phyloP scores from a whole-genome alignment of 2,888 invertebrate genomes.

The Troides aeacus region DNA sequence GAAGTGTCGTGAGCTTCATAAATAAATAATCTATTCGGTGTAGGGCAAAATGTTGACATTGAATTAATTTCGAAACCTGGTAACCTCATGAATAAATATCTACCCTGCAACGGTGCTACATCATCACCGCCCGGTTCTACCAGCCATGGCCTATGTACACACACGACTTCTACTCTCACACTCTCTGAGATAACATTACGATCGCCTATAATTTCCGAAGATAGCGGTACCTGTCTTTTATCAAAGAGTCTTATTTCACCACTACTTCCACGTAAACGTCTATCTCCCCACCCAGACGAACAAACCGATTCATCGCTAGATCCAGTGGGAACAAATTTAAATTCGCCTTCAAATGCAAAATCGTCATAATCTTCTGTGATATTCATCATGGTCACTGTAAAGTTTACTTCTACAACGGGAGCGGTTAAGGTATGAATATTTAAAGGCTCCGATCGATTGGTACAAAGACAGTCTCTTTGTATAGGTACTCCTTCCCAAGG shows the following conservation, averaged over 20 bases:
- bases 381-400: slow-evolving; percentile 88
- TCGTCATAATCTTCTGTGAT: slow-evolving; percentile 89
- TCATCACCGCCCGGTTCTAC: slow-evolving; percentile 88
- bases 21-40: slow-evolving; percentile 85
- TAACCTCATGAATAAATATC: slow-evolving; percentile 86
- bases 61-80: slow-evolving; percentile 81
- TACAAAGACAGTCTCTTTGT: slow-evolving; percentile 86
- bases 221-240: slow-evolving; percentile 71
- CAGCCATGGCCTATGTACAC: slow-evolving; percentile 88
- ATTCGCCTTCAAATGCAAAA: slow-evolving; percentile 88
- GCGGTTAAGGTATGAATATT: slow-evolving; percentile 85
- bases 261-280: slow-evolving; percentile 84
- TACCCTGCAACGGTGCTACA: slow-evolving; percentile 77
- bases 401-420: slow-evolving; percentile 85
- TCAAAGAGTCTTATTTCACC: slow-evolving; percentile 86
- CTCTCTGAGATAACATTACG: slow-evolving; percentile 77
- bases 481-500: slow-evolving; percentile 85
- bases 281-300: slow-evolving; percentile 83
- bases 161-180: slow-evolving; percentile 78
- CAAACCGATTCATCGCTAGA: slow-evolving; percentile 81
- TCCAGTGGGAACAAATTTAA: slow-evolving; percentile 81
- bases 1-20: slow-evolving; percentile 85
- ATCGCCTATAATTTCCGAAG: slow-evolving; percentile 72
- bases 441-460: slow-evolving; percentile 83
- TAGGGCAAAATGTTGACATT: slow-evolving; percentile 80